Evolutionary conservation across 2,888 invertebrate genomes (phyloP).

Genomic region (Scelioninae gen. 1): DNA sequence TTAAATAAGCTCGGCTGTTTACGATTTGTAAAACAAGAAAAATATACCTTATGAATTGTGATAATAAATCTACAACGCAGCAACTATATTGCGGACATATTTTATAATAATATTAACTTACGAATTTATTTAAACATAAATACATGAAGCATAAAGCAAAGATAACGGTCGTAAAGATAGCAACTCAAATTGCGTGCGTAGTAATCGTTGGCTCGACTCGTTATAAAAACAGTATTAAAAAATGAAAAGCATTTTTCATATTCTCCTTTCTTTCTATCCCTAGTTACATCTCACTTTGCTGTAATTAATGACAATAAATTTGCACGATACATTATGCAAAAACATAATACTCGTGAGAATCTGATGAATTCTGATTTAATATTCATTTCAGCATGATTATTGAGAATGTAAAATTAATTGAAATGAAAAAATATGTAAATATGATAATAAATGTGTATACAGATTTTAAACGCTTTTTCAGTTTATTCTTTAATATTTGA

Average conservation of each 20-base stretch:
- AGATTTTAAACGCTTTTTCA: too few species aligned
- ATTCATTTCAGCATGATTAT: too few species aligned
- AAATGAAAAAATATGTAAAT: background rate
- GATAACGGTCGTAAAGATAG: constrained; percentile 63
- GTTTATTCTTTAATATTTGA: too few species aligned
- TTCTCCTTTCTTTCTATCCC: background rate
- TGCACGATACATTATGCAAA: constrained; percentile 21
- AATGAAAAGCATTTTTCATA: constrained; percentile 38
- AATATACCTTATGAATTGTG: constrained; percentile 9
- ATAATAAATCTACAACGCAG: constrained; percentile 52
- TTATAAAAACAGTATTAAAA: constrained; percentile 33
- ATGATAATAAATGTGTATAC: too few species aligned
- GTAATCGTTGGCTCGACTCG: constrained; percentile 47
- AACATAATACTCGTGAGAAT: too few species aligned
- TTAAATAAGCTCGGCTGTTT: constrained; percentile 24
- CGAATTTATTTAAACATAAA: constrained; percentile 66
- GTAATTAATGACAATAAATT: constrained; percentile 51
- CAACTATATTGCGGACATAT: constrained; percentile 43
- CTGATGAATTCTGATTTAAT: too few species aligned
- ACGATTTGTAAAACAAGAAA: constrained; percentile 45
- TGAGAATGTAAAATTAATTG: constrained; percentile 17
- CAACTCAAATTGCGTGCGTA: constrained; percentile 56
- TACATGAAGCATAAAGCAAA: constrained; percentile 62
- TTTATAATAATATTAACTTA: constrained; percentile 53
- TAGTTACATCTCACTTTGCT: constrained; percentile 30